Evolutionary conservation across 2,888 invertebrate species (phyloP).

Genomic region (Andrena fulva): DNA sequence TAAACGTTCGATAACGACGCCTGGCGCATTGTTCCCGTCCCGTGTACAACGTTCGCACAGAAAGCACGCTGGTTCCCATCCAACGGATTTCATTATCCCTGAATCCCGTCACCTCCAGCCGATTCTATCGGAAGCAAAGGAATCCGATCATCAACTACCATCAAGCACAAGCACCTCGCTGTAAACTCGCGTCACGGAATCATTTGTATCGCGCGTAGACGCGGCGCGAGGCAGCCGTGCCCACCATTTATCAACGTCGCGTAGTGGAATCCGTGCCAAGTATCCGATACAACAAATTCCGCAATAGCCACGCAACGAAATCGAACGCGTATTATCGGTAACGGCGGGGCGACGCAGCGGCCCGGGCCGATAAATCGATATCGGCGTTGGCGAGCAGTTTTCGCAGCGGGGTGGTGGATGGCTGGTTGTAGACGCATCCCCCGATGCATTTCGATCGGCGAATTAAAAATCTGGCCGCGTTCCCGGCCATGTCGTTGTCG

Average conservation of each 20-base stretch:
- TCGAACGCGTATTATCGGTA: conserved; percentile 61
- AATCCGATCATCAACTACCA: neutral
- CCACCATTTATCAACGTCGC: conserved; percentile 63
- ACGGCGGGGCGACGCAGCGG: conserved; percentile 49
- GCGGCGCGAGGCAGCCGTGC: neutral
- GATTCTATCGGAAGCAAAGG: neutral
- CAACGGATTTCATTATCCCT: too few species aligned
- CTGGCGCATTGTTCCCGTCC: neutral
- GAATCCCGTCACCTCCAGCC: too few species aligned
- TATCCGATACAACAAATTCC: conserved; percentile 57
- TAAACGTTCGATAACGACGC: conserved; percentile 19
- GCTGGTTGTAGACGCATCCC: neutral
- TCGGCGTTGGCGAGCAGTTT: conserved; percentile 11
- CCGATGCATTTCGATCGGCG: conserved; percentile 3
- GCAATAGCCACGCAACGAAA: conserved; percentile 56
- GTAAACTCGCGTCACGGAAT: conserved; percentile 2
- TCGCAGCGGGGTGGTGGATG: neutral
- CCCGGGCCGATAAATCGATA: conserved; percentile 54
- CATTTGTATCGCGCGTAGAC: conserved; percentile 8
- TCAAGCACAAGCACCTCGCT: neutral
- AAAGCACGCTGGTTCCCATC: conserved; percentile 2
- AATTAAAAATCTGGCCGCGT: conserved; percentile 24
- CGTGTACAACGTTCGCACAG: neutral
- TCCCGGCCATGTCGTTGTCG: conserved; percentile 2
- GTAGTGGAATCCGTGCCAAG: conserved; percentile 50